Evolutionary conservation across 2,113 vertebrate species (phyloP), one percentile per base, ranked within the genome.

Genomic region (Catharus minimus): DNA sequence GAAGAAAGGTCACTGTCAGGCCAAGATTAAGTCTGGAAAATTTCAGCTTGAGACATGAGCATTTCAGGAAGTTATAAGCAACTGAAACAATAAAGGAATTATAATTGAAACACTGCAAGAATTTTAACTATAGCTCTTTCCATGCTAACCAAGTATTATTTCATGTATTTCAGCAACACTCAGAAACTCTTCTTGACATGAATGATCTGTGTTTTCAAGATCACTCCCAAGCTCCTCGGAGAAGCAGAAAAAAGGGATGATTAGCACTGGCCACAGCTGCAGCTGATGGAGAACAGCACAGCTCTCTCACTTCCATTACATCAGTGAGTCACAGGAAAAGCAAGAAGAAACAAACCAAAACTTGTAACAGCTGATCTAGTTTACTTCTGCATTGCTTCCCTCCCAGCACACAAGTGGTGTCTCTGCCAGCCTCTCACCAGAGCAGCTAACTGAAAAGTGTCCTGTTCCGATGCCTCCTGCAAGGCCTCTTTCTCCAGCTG

Each of bases 21-120:
- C 82, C 86, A 90, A 95, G 75, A 93, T 75, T 47, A 91, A 82
- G 90, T 78, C 77, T 93, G 89, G 93, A 92, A 92, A 92, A 55
- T 81, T 92, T 94, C 89, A 83, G 21, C 60, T 89, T 32, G 60
- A 92, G 78, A 86, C 43, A 32, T 3, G 5, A 94, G 33, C 13
- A 41, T 64, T 93, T 95, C 74, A 91, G 69, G 82, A 92, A 95
- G 84, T 76, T 86, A 91, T 88, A 91, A 92, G 77, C 71, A 90
- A 92, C 60, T 87, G 50, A 61, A 91, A 91, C 78, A 85, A 83
- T 82, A 93, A 87, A 82, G 52, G 62, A 88, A 77, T 90, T 82
- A 64, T 74, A 93, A 91, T 2, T 44, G 68, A 93, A 91, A 93
- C 43, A 57, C 47, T 52, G 30, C 11, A 83, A 67, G 72, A 86